phyloP scores from a whole-genome alignment of 2,113 vertebrate genomes.

The Nibea coibor region DNA sequence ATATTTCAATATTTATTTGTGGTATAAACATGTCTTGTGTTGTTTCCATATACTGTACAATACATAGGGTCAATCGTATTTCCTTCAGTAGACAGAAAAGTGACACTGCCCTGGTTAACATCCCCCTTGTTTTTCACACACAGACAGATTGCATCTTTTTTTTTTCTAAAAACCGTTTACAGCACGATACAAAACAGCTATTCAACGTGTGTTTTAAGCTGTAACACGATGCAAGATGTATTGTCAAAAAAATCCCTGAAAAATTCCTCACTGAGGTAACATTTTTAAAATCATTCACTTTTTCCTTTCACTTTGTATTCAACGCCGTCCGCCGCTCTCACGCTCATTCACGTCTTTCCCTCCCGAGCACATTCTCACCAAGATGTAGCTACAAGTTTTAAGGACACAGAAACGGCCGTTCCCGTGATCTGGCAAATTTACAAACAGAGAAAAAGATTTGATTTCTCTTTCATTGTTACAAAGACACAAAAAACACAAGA shows the following conservation, averaged over 20 bases:
- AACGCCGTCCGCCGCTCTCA: background rate
- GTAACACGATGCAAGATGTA: conserved; percentile 91
- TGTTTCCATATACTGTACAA: conserved; percentile 90
- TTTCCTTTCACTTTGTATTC: conserved; percentile 61
- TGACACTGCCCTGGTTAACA: conserved; percentile 88
- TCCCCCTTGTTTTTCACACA: conserved; percentile 86
- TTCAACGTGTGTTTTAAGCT: conserved; percentile 88
- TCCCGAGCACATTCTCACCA: conserved; percentile 68
- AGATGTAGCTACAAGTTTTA: conserved; percentile 83
- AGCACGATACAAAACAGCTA: conserved; percentile 91
- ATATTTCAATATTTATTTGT: conserved; percentile 99
- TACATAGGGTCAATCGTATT: conserved; percentile 88
- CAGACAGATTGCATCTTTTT: conserved; percentile 88
- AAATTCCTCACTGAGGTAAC: conserved; percentile 96
- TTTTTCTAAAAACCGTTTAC: conserved; percentile 83
- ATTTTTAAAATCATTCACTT: conserved; percentile 80
- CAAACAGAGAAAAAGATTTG: conserved; percentile 79
- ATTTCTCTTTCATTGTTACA: conserved; percentile 79
- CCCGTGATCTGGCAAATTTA: conserved; percentile 81
- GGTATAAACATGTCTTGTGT: conserved; percentile 98
- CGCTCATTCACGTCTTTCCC: conserved; percentile 16
- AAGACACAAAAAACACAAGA: conserved; percentile 78
- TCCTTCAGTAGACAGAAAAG: conserved; percentile 94
- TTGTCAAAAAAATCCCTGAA: conserved; percentile 97
- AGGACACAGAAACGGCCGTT: conserved; percentile 81